Evolutionary conservation across 2,888 invertebrate species (phyloP).

Genomic region (Aphidius colemani): DNA sequence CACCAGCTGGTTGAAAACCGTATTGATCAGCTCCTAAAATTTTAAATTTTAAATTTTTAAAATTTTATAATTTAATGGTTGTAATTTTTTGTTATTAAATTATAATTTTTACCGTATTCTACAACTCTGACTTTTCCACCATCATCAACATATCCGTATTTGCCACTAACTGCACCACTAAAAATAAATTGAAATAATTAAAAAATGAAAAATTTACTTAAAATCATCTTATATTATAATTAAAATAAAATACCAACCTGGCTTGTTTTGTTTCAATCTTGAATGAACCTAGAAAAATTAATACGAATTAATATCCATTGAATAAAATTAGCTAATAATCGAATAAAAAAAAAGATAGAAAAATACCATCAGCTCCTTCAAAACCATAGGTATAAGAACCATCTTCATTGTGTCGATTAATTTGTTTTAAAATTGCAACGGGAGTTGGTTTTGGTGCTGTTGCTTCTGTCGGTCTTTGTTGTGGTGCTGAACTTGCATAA

Average conservation of each 20-base stretch:
- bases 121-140: conserved; percentile 80
- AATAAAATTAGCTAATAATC: too few relatives aligned
- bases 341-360: too few relatives aligned
- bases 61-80: too few relatives aligned
- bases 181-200: too few relatives aligned
- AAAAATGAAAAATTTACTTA: too few relatives aligned
- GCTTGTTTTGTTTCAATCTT: conserved; percentile 86
- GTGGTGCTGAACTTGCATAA: conserved; percentile 60
- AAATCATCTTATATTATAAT: too few relatives aligned
- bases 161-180: conserved; percentile 83
- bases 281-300: conserved; percentile 66
- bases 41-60: too few relatives aligned
- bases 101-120: conserved; percentile 67
- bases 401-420: conserved; percentile 87
- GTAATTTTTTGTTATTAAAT: too few relatives aligned
- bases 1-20: conserved; percentile 85
- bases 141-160: conserved; percentile 88
- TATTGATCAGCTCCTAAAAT: conserved; percentile 74
- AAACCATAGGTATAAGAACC: conserved; percentile 91
- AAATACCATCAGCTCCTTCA: conserved; percentile 75
- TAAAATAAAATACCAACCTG: conserved; percentile 34
- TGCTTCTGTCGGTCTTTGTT: conserved; percentile 57
- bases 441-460: conserved; percentile 66
- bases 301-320: too few relatives aligned
- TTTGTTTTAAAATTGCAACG: conserved; percentile 83